A percentile compares a stretch with the other conserved stretches of the same genome.
Evolutionary conservation across 1,140 invertebrate species (phyloP).

Genomic region (Piezodorus guildinii): DNA sequence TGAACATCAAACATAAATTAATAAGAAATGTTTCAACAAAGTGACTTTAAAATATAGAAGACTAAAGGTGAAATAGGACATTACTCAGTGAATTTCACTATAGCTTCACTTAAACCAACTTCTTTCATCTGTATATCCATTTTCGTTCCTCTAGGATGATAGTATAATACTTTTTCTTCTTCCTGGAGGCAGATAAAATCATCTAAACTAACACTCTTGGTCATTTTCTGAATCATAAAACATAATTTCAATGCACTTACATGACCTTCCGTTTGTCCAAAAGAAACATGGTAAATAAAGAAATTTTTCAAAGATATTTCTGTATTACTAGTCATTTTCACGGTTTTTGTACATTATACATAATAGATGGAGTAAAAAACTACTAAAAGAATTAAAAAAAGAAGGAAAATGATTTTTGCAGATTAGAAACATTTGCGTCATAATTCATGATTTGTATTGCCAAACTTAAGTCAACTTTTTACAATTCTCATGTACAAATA

Average conservation of each 20-base stretch:
- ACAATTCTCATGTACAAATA: no score
- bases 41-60: no score
- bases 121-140: slow-evolving; percentile 75
- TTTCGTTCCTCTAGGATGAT: slow-evolving; percentile 64
- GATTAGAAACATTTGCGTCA: no score
- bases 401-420: no score
- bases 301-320: slow-evolving; percentile 28
- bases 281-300: slow-evolving; percentile 27
- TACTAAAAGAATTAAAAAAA: no score
- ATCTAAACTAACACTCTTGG: not conserved
- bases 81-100: slow-evolving; percentile 83
- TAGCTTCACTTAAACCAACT: slow-evolving; percentile 82
- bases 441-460: no score
- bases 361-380: not conserved
- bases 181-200: slow-evolving; percentile 46
- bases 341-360: not conserved
- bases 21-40: no score
- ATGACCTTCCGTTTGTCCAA: slow-evolving; percentile 27
- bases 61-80: no score
- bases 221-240: not conserved
- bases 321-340: slow-evolving; percentile 14
- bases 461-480: no score
- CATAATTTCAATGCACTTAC: slow-evolving; percentile 22
- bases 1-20: no score
- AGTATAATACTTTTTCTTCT: slow-evolving; percentile 78